phyloP scores from a whole-genome alignment of 2,113 vertebrate genomes.

The Podocnemis expansa region DNA sequence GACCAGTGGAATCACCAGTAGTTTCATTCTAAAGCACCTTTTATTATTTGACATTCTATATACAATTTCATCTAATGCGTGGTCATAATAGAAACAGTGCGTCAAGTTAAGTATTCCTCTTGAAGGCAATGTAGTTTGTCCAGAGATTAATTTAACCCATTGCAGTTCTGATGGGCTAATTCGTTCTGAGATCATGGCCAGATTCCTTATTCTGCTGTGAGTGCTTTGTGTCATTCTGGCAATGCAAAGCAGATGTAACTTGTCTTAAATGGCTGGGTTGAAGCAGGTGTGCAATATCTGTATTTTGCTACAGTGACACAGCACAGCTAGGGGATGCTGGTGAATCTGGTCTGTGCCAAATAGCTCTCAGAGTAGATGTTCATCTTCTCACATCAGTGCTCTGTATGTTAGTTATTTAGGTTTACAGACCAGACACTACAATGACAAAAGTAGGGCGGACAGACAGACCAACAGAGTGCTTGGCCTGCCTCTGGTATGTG shows the following conservation, averaged over 20 bases:
- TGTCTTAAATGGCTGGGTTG: not conserved
- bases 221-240: conserved; percentile 24
- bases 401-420: not conserved
- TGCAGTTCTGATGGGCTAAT: conserved; percentile 22
- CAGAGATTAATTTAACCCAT: not conserved
- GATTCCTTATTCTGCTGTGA: not conserved
- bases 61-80: not conserved
- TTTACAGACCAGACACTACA: not conserved
- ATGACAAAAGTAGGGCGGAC: conserved; percentile 41
- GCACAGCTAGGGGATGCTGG: not conserved
- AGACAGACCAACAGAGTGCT: not conserved
- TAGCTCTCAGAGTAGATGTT: conserved; percentile 8
- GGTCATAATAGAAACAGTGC: not conserved
- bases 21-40: not conserved
- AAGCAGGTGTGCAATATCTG: not conserved
- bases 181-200: not conserved
- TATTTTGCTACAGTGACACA: conserved; percentile 40
- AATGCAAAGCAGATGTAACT: not conserved
- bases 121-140: not conserved
- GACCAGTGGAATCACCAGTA: not conserved
- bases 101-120: not conserved
- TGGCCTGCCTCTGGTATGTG: not conserved
- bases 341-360: conserved; percentile 6
- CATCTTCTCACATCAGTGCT: not conserved
- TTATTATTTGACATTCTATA: conserved; percentile 1